Conservation (phyloP, 2,888 invertebrate species). For the Glyphotaelius pellucidus region DNA sequence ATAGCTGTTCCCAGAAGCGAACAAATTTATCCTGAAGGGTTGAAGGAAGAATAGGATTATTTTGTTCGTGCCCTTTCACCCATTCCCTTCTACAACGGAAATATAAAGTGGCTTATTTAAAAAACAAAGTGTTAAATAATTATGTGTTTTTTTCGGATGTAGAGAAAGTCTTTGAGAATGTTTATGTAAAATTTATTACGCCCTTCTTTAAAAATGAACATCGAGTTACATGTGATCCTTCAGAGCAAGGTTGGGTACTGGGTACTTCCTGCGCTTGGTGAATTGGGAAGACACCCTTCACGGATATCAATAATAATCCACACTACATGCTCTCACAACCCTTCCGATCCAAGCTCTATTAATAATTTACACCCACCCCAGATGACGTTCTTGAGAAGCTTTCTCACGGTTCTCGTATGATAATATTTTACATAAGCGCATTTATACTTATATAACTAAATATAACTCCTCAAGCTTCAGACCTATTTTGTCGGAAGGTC, state of each 20-base stretch:
- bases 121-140: neutral
- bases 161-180: neutral
- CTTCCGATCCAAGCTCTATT: neutral
- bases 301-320: constrained; percentile 28
- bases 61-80: neutral
- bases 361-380: constrained; percentile 1
- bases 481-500: too few relatives aligned
- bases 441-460: neutral
- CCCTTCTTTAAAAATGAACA: neutral
- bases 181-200: neutral
- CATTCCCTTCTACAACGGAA: neutral
- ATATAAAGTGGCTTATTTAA: neutral
- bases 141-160: neutral
- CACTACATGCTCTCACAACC: constrained; percentile 8
- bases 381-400: neutral
- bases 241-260: neutral
- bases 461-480: neutral
- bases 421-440: neutral
- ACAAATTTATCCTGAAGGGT: too few relatives aligned
- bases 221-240: neutral
- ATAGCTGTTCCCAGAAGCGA: too few relatives aligned
- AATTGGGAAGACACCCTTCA: neutral
- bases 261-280: neutral
- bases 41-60: neutral
- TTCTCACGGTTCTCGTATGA: neutral